Percentiles rank a stretch among this genome's conserved stretches.
Conservation (phyloP, 2,113 vertebrate species). For the Catagonus wagneri region DNA sequence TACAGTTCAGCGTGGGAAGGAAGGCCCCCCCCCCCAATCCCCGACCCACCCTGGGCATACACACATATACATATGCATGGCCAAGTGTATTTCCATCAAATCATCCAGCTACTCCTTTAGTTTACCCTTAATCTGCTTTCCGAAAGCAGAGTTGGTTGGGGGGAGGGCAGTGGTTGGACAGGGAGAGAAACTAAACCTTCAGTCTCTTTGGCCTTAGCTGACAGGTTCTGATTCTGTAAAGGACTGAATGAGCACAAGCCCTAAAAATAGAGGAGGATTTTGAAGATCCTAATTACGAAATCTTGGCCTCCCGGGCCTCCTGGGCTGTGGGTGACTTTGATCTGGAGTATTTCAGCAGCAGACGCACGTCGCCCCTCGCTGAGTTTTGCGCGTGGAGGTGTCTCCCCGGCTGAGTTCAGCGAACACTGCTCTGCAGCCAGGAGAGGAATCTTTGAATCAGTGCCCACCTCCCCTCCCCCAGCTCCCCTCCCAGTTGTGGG, state of each 20-base stretch:
- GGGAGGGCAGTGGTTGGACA: not conserved
- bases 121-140: slow-evolving; percentile 16
- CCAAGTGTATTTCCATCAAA: not conserved
- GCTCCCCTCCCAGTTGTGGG: not conserved
- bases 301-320: not conserved
- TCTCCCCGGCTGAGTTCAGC: slow-evolving; percentile 22
- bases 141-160: not conserved
- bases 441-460: slow-evolving; percentile 44
- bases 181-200: not conserved
- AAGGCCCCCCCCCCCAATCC: too few relatives aligned
- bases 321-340: not conserved
- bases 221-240: slow-evolving; percentile 59
- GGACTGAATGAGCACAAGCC: slow-evolving; percentile 42
- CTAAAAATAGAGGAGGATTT: slow-evolving; percentile 63
- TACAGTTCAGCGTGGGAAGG: rapidly evolving
- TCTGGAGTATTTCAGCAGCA: not conserved
- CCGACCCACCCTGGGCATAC: not conserved
- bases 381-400: not conserved
- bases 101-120: not conserved
- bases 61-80: not conserved
- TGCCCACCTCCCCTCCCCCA: too few relatives aligned
- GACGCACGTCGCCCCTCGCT: not conserved
- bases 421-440: not conserved
- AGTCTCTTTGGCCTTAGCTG: not conserved
- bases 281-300: slow-evolving; percentile 22